phyloP scores from a whole-genome alignment of 1,140 invertebrate genomes.

The Zophobas morio region DNA sequence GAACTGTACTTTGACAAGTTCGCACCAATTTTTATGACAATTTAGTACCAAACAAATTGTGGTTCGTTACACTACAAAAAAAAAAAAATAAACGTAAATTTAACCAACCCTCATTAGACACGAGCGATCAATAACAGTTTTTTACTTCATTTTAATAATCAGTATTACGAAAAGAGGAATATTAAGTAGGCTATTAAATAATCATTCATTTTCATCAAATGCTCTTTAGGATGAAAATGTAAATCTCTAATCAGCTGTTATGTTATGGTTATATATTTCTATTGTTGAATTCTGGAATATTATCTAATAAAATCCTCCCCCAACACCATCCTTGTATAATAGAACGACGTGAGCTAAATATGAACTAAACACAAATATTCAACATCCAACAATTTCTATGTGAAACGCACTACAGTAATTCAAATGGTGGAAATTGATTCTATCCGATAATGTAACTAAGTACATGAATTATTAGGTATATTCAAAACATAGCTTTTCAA shows the following conservation, averaged over 20 bases:
- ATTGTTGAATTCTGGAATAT: conserved; percentile 16
- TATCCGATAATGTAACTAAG: conserved; percentile 13
- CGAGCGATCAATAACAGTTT: background rate
- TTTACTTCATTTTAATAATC: background rate
- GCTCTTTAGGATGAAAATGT: background rate
- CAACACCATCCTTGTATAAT: conserved; percentile 38
- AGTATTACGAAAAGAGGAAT: background rate
- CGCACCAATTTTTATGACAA: too few relatives aligned
- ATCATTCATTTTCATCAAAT: background rate
- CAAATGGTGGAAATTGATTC: conserved; percentile 29
- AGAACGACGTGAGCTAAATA: conserved; percentile 36
- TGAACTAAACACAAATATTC: conserved; percentile 39
- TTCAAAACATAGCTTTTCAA: conserved; percentile 10
- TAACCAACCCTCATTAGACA: too few relatives aligned
- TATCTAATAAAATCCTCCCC: conserved; percentile 41
- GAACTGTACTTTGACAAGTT: too few relatives aligned
- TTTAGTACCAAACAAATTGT: too few relatives aligned
- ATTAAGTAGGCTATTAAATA: conserved; percentile 12
- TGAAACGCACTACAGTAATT: conserved; percentile 30
- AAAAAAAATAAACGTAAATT: too few relatives aligned
- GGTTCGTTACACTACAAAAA: too few relatives aligned
- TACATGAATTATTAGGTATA: too few relatives aligned
- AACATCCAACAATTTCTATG: background rate
- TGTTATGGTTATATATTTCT: conserved; percentile 6
- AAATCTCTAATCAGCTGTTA: conserved; percentile 9